These are phyloP conservation scores for Cydia pomonella DNA, from an alignment of 1,140 invertebrate species.

Conservation along the genomic window DNA sequence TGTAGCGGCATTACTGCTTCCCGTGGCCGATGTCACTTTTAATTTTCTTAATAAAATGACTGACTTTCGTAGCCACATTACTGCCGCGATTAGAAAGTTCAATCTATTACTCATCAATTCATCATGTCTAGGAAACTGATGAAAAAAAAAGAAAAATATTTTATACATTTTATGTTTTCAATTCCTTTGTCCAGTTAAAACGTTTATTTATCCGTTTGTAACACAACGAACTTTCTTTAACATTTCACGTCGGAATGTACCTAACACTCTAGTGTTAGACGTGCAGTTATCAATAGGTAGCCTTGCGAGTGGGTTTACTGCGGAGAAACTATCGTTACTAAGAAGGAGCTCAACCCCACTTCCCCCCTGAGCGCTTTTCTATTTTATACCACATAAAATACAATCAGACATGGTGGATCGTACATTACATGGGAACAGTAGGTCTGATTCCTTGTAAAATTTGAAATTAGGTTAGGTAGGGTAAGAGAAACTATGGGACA, in stretches of 20 bases:
- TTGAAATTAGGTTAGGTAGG: no score
- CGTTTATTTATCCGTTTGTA: neutral
- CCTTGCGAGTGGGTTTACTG: neutral
- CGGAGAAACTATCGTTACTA: neutral
- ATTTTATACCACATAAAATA: constrained; percentile 32
- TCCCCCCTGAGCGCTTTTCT: constrained; percentile 28
- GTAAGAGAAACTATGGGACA: no score
- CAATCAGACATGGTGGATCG: constrained; percentile 13
- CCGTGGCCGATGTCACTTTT: no score
- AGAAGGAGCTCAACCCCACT: constrained; percentile 14
- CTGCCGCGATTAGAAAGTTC: no score
- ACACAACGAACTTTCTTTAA: neutral
- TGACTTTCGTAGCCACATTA: no score
- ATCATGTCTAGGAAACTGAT: no score
- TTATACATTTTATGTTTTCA: no score
- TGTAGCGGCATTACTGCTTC: no score
- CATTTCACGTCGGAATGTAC: neutral
- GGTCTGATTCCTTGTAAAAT: neutral
- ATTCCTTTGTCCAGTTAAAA: no score
- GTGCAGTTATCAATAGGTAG: neutral
- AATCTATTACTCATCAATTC: no score
- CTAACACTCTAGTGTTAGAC: neutral
- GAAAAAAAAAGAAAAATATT: no score
- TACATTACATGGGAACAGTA: neutral
- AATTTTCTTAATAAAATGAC: no score